Conservation (phyloP, 2,888 invertebrate species). For the Drosophila melanocephala region DNA sequence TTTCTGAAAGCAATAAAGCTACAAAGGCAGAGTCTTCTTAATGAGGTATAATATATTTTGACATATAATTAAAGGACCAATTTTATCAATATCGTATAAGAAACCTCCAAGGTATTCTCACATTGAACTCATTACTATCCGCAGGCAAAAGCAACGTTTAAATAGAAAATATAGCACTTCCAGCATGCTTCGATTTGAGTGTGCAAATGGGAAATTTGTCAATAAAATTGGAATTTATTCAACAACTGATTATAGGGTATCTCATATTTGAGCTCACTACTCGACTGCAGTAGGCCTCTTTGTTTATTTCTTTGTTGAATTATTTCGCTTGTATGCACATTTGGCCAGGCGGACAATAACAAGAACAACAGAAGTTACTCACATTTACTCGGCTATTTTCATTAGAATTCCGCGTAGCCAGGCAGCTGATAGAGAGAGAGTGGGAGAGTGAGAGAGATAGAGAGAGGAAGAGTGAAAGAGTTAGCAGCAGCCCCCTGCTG, state of each 20-base stretch:
- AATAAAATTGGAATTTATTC: not conserved
- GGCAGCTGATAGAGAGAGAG: slow-evolving; percentile 28
- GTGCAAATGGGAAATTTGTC: not conserved
- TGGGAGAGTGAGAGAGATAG: not conserved
- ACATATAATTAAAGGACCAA: not conserved
- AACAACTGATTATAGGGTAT: not conserved
- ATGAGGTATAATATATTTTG: not conserved
- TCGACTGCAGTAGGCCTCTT: not conserved
- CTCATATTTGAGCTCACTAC: not conserved
- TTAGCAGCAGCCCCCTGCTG: not conserved
- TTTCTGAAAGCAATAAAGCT: not conserved
- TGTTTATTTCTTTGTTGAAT: slow-evolving; percentile 43
- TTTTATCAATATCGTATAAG: not conserved
- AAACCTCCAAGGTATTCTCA: not conserved
- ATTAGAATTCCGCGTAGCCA: slow-evolving; percentile 55
- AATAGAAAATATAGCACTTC: not conserved
- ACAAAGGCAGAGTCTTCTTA: not conserved
- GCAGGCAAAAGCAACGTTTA: no score
- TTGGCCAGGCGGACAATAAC: slow-evolving; percentile 25
- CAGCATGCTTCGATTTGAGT: not conserved
- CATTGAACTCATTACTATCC: no score
- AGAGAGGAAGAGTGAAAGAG: slow-evolving; percentile 8
- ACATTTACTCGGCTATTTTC: slow-evolving; percentile 69
- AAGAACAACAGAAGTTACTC: slow-evolving; percentile 1
- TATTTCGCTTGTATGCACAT: slow-evolving; percentile 43